These are phyloP conservation scores for Panorpa germanica DNA, from an alignment of 2,888 invertebrate species.

Conservation along the genomic window DNA sequence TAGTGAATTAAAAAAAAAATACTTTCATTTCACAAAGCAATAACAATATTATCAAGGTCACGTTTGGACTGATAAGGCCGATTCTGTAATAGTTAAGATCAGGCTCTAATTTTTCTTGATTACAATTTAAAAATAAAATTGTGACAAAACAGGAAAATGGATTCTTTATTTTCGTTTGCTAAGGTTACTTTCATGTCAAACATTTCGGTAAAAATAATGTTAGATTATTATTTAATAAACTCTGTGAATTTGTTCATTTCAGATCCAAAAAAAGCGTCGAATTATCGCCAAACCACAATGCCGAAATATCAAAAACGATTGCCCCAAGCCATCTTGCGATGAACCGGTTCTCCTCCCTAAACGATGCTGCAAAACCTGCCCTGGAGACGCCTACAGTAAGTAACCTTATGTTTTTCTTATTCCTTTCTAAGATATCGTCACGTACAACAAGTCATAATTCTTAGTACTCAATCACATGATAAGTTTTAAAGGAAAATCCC, in stretches of 20 bases:
- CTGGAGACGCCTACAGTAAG: constrained; percentile 57
- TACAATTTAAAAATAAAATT: no score
- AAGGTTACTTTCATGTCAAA: no score
- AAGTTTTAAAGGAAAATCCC: not conserved
- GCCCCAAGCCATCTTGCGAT: constrained; percentile 71
- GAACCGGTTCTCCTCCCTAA: constrained; percentile 71
- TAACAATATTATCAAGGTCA: no score
- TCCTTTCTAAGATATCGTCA: not conserved
- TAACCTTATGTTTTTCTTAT: constrained; percentile 15
- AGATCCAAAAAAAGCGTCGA: constrained; percentile 77
- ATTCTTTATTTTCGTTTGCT: no score
- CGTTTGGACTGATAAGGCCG: no score
- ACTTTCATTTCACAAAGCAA: no score
- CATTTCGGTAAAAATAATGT: no score
- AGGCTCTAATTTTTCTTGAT: no score
- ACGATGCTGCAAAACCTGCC: constrained; percentile 83
- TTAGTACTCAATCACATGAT: not conserved
- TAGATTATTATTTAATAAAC: no score
- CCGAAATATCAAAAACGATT: constrained; percentile 80
- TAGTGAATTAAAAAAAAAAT: no score
- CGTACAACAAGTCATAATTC: not conserved
- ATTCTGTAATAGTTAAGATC: no score
- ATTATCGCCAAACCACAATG: constrained; percentile 81
- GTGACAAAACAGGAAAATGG: no score
- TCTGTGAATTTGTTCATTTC: constrained; percentile 14